phyloP scores from a whole-genome alignment of 2,888 invertebrate genomes.

The Dasysyrphus albostriatus region DNA sequence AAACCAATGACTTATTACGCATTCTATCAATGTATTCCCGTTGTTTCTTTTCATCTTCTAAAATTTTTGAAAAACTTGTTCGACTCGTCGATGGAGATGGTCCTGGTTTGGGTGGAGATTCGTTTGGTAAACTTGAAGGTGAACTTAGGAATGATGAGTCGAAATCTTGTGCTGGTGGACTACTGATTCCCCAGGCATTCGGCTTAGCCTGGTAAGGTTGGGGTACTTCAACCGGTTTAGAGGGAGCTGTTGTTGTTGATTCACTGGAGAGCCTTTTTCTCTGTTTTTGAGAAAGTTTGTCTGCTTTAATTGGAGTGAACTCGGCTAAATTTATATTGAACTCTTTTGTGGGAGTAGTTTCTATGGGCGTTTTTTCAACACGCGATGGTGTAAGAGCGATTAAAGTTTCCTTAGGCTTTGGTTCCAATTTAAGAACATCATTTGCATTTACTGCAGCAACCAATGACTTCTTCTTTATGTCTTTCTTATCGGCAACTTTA shows the following conservation, averaged over 20 bases:
- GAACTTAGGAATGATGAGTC: conserved; percentile 79
- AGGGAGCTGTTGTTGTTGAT: conserved; percentile 56
- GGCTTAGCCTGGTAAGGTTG: conserved; percentile 64
- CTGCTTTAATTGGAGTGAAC: conserved; percentile 78
- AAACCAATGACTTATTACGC: conserved; percentile 88
- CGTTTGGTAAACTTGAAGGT: conserved; percentile 56
- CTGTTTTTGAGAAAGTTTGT: conserved; percentile 86
- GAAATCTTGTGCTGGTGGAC: conserved; percentile 77
- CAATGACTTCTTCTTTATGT: conserved; percentile 82
- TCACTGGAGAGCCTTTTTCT: conserved; percentile 85
- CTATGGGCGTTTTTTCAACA: conserved; percentile 40
- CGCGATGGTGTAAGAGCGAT: conserved; percentile 79
- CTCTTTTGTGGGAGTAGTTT: conserved; percentile 72
- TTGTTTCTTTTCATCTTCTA: conserved; percentile 90
- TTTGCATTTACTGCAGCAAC: conserved; percentile 78
- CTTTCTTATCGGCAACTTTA: conserved; percentile 83
- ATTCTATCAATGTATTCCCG: conserved; percentile 89
- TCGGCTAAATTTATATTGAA: conserved; percentile 80
- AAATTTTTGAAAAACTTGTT: conserved; percentile 85
- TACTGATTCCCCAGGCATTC: conserved; percentile 80
- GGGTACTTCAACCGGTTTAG: conserved; percentile 77
- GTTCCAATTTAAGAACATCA: conserved; percentile 84
- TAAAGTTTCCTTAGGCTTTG: conserved; percentile 84
- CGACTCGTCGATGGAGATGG: conserved; percentile 78
- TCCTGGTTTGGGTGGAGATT: conserved; percentile 37